A percentile compares a stretch with the other conserved stretches of the same genome.
Conservation (phyloP, 2,797 vertebrate species). For the Esox lucius region DNA sequence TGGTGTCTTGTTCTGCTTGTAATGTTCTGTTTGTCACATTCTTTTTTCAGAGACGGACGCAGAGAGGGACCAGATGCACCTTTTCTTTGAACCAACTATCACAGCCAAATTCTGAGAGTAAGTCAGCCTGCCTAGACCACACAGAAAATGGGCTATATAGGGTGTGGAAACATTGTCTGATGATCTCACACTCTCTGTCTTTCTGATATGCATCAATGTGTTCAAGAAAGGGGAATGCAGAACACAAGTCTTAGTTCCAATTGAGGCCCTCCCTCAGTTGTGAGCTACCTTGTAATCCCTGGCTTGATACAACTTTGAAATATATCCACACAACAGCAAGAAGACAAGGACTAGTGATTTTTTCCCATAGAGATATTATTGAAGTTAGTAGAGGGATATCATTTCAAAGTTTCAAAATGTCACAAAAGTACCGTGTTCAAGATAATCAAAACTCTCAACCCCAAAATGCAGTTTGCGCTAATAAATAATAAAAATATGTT, state of each 20-base stretch:
- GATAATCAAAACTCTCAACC: too few relatives aligned
- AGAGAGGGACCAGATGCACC: neutral
- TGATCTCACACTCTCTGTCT: neutral
- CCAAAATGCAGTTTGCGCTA: too few relatives aligned
- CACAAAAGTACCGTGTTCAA: too few relatives aligned
- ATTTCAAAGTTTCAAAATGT: too few relatives aligned
- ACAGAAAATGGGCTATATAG: slow-evolving; percentile 40
- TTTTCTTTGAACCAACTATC: neutral
- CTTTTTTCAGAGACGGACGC: neutral
- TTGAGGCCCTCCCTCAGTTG: neutral
- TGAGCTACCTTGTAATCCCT: neutral
- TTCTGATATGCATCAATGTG: slow-evolving; percentile 1
- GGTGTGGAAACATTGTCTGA: slow-evolving; percentile 40
- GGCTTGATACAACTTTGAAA: neutral
- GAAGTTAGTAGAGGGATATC: too few relatives aligned
- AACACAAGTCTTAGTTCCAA: neutral
- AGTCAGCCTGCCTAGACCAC: neutral
- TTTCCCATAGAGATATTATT: neutral
- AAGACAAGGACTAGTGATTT: neutral
- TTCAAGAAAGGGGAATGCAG: neutral
- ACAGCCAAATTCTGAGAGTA: neutral
- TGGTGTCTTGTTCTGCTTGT: neutral
- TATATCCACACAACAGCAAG: neutral
- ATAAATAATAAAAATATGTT: too few relatives aligned
- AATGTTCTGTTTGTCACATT: neutral